Evolutionary conservation across 1,140 invertebrate genomes (phyloP), one percentile per base, ranked within the genome.

Genomic region (Tetragnatha versicolor): DNA sequence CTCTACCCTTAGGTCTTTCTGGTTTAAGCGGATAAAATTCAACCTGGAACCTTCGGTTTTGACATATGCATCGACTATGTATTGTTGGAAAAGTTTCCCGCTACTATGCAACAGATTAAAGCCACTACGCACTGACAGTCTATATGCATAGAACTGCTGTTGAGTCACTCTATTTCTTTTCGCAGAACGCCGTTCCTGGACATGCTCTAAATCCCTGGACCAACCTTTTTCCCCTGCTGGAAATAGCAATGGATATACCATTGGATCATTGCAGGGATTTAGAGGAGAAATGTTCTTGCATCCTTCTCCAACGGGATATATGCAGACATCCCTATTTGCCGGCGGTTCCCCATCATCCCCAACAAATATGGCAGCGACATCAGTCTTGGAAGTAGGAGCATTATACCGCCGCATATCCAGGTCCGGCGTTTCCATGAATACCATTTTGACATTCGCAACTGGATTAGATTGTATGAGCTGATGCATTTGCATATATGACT

Each of bases 51-150:
- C 17, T 60, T 81, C 79, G 10, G 66, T 70, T 68, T 69, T 81
- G 12, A 61, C 29, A 39, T 82, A 82, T 2, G 42, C 14, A 51
- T 82, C 79, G 14, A 82, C 81, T 7, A 72, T 25, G 42, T 39
- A 82, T 35, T 82, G 81, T 14, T 82, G 78, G n/a, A 53, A 51
- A 6, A 82, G 31, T 73, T 83, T 83, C 31, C 83, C 82, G 20
- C 81, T 60, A 20, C 63, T 45, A 20, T 65, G 77, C 7, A 85
- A 25, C 9, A 70, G 66, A 72, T 79, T 84, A 61, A 83, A 85
- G 66, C 47, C 22, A 63, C 31, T 14, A 61, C 39, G 25, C 29
- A 31, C 12, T 39, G 35, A 7, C 5, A 76, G 47, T 6, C 37
- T 7, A 53, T 79, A 53, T 33, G 3, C 17, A 29, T 39, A 35